These are phyloP conservation scores for Acleris emargana DNA, from an alignment of 2,888 invertebrate genomes.

Conservation along the genomic window DNA sequence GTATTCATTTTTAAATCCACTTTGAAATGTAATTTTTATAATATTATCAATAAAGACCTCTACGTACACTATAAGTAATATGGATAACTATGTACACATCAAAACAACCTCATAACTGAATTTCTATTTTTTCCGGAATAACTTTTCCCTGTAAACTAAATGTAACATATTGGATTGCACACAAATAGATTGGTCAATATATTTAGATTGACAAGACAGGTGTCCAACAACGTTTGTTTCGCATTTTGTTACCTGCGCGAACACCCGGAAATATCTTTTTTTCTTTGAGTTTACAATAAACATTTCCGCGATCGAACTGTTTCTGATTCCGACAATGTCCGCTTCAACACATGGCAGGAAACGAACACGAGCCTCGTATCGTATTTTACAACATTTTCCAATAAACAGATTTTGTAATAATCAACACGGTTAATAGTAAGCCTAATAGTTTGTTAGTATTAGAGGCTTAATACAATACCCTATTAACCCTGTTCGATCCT, in stretches of 20 bases:
- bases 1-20: too few relatives aligned
- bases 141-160: too few relatives aligned
- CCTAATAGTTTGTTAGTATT: conserved; percentile 26
- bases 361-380: not conserved
- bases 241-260: conserved; percentile 17
- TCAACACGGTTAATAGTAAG: conserved; percentile 18
- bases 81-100: too few relatives aligned
- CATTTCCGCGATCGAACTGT: conserved; percentile 14
- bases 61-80: too few relatives aligned
- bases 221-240: conserved; percentile 8
- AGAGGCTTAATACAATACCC: conserved; percentile 32
- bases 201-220: not conserved
- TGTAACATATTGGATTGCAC: not conserved
- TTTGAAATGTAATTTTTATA: too few relatives aligned
- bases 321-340: conserved; percentile 17
- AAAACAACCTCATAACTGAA: too few relatives aligned
- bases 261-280: conserved; percentile 24
- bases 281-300: conserved; percentile 11
- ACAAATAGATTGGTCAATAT: conserved; percentile 1
- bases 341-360: conserved; percentile 1
- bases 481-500: conserved; percentile 32
- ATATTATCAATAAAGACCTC: too few relatives aligned
- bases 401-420: conserved; percentile 10
- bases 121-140: too few relatives aligned
- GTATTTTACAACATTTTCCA: conserved; percentile 1